A percentile compares a stretch with the other conserved stretches of the same genome.
phyloP scores from a whole-genome alignment of 2,888 invertebrate genomes.

The Orchesella flavescens region DNA sequence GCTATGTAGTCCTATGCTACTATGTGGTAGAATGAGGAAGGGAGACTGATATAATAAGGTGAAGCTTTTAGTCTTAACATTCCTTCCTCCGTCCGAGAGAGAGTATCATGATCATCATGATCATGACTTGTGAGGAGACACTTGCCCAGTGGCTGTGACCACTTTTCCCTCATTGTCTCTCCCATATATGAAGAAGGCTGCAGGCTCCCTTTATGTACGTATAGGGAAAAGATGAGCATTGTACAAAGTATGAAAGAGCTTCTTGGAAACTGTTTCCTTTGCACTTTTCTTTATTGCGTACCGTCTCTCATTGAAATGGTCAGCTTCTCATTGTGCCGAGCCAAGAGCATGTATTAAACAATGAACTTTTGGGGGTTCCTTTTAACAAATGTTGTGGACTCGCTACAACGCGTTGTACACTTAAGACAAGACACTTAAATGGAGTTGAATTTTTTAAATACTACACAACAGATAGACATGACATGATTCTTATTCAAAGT shows the following conservation, averaged over 20 bases:
- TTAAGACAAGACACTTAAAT: no score
- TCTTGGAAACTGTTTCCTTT: neutral
- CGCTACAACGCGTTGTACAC: no score
- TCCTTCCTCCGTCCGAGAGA: no score
- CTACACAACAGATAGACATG: no score
- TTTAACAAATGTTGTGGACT: neutral
- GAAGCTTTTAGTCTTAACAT: no score
- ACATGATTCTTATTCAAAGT: no score
- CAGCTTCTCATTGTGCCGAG: conserved; percentile 8
- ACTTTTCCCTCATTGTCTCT: neutral
- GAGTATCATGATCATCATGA: no score
- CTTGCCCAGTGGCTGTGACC: neutral
- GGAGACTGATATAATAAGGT: no score
- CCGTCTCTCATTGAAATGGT: conserved; percentile 5
- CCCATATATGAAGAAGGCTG: neutral
- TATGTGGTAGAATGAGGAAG: no score
- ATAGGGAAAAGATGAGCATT: neutral
- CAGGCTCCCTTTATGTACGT: neutral
- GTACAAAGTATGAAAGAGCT: neutral
- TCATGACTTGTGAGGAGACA: neutral
- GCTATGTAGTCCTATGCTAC: no score
- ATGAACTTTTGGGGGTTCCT: neutral
- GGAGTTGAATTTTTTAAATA: no score
- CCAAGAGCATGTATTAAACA: conserved; percentile 13
- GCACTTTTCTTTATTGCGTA: conserved; percentile 10